Conservation (phyloP, 2,888 invertebrate species). For the Athetis lepigone region DNA sequence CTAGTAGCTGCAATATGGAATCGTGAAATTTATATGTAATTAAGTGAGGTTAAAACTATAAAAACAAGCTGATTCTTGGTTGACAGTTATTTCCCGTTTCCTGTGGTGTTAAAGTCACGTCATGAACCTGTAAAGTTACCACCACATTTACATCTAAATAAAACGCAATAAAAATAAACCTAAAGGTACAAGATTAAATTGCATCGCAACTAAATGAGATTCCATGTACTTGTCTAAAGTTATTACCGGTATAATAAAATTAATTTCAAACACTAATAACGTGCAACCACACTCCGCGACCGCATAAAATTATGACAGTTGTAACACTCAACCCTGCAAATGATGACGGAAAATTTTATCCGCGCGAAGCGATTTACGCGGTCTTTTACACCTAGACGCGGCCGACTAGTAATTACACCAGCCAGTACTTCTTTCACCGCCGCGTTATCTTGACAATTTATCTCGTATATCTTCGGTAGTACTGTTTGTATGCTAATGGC, state of each 20-base stretch:
- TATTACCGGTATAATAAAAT: constrained; percentile 59
- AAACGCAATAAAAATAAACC: constrained; percentile 28
- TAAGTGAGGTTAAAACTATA: too few species aligned
- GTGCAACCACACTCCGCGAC: constrained; percentile 51
- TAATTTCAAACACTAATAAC: constrained; percentile 57
- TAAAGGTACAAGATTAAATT: constrained; percentile 43
- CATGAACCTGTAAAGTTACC: not conserved
- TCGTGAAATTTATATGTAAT: too few species aligned
- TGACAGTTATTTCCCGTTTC: too few species aligned
- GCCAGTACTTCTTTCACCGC: constrained; percentile 81
- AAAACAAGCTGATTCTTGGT: too few species aligned
- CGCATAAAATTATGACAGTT: constrained; percentile 65
- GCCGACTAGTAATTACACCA: constrained; percentile 78
- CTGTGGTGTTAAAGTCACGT: too few species aligned
- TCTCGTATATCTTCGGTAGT: constrained; percentile 81
- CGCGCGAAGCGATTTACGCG: constrained; percentile 60
- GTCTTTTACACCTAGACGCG: constrained; percentile 70
- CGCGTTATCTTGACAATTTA: constrained; percentile 84
- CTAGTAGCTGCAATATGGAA: too few species aligned
- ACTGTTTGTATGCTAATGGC: constrained; percentile 86
- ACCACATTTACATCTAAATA: constrained; percentile 16
- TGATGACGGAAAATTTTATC: constrained; percentile 56
- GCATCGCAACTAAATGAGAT: constrained; percentile 38
- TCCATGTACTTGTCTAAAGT: constrained; percentile 39
- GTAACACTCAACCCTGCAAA: constrained; percentile 55